Percentiles rank a stretch among this genome's conserved stretches.
These are phyloP conservation scores for Scophthalmus maximus DNA, from an alignment of 2,113 vertebrate genomes.

Conservation along the genomic window DNA sequence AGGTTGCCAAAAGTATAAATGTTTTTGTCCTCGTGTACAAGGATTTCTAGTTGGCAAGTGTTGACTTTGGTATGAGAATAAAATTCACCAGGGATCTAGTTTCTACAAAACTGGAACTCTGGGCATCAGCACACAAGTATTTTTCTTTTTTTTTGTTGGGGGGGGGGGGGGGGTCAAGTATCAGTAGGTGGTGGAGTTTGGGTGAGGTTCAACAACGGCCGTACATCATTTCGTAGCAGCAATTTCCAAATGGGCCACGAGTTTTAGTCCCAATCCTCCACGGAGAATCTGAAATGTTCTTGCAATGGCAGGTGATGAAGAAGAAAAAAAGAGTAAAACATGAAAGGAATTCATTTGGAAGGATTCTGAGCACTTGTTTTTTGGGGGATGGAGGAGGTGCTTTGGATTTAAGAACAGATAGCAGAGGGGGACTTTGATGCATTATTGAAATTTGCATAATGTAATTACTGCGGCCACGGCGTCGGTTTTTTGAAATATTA, in stretches of 20 bases:
- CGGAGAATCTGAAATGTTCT: background rate
- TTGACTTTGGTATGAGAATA: too few species aligned
- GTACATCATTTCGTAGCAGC: too few species aligned
- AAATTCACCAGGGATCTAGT: too few species aligned
- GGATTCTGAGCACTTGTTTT: background rate
- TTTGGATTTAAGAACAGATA: background rate
- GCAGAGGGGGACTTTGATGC: constrained; percentile 7
- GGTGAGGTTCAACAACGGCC: too few species aligned
- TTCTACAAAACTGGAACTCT: too few species aligned
- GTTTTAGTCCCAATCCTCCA: background rate
- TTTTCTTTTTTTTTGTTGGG: too few species aligned
- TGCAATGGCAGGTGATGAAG: background rate
- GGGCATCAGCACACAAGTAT: too few species aligned
- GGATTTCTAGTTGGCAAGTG: too few species aligned
- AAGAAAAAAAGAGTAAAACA: background rate
- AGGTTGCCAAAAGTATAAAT: too few species aligned
- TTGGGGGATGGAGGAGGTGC: background rate
- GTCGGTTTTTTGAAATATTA: background rate
- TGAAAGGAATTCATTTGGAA: constrained; percentile 13
- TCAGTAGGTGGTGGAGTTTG: too few species aligned
- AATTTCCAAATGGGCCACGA: background rate
- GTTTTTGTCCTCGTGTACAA: too few species aligned
- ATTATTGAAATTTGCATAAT: constrained; percentile 28
- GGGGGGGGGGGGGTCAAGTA: too few species aligned
- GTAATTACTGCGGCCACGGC: background rate